These are phyloP conservation scores for Nebria ingens DNA, from an alignment of 1,140 invertebrate genomes.

Conservation along the genomic window DNA sequence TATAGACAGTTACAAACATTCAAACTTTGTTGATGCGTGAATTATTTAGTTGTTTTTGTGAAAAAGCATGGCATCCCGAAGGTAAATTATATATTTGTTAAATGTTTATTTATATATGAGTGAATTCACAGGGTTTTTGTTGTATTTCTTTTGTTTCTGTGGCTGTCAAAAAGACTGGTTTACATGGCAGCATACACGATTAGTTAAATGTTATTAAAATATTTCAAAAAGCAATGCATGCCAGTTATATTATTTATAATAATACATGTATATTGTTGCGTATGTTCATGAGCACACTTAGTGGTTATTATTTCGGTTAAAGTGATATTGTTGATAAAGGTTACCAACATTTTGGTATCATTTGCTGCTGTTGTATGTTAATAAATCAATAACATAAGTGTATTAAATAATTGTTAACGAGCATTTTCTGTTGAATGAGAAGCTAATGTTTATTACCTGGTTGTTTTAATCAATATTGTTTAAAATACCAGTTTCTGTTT, in stretches of 20 bases:
- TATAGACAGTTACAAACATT: not conserved
- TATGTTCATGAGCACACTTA: not conserved
- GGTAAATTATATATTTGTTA: not conserved
- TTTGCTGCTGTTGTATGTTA: too few relatives aligned
- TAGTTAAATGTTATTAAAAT: constrained; percentile 18
- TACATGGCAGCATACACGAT: constrained; percentile 16
- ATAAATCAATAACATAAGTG: too few relatives aligned
- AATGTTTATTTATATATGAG: not conserved
- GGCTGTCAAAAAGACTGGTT: constrained; percentile 17
- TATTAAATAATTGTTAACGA: too few relatives aligned
- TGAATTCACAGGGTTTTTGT: too few relatives aligned
- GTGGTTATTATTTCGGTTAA: too few relatives aligned
- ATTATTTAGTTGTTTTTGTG: not conserved
- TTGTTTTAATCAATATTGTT: too few relatives aligned
- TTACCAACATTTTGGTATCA: too few relatives aligned
- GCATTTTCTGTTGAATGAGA: too few relatives aligned
- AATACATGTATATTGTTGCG: constrained; percentile 12
- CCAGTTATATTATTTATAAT: not conserved
- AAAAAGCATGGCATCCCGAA: not conserved
- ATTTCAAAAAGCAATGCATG: not conserved
- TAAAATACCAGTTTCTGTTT: too few relatives aligned
- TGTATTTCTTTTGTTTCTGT: not conserved
- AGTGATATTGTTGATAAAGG: too few relatives aligned
- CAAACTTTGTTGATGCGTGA: not conserved
- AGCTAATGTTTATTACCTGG: too few relatives aligned